Evolutionary conservation across 2,113 vertebrate species (phyloP).

Genomic region (Cyanoderma ruficeps): DNA sequence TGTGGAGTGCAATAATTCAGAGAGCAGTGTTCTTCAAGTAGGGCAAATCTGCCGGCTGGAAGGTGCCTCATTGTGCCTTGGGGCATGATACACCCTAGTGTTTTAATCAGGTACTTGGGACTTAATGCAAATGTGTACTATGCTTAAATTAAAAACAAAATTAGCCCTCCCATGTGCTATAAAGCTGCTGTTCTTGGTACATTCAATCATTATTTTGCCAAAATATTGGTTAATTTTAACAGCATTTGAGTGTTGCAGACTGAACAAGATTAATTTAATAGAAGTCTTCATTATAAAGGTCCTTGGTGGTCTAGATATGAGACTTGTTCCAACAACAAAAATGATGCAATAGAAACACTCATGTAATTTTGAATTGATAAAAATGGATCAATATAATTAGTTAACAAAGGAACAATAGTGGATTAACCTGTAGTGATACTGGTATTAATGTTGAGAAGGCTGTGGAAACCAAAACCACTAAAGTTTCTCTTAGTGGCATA

Average conservation of each 20-base stretch:
- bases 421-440: not conserved
- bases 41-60: not conserved
- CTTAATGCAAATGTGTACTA: not conserved
- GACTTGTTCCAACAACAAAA: not conserved
- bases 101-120: not conserved
- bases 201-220: not conserved
- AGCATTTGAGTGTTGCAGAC: not conserved
- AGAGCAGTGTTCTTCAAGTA: not conserved
- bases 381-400: not conserved
- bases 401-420: not conserved
- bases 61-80: not conserved
- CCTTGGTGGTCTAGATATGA: not conserved
- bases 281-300: not conserved
- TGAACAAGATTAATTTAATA: not conserved
- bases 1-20: not conserved
- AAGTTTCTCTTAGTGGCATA: not conserved
- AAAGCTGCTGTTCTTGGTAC: not conserved
- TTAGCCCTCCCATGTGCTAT: not conserved
- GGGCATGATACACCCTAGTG: not conserved
- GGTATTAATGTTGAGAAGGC: not conserved
- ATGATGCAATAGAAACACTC: not conserved
- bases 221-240: not conserved
- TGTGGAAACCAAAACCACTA: not conserved
- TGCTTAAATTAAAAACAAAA: not conserved
- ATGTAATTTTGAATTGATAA: not conserved